These are phyloP conservation scores for Pemphredon lugubris DNA, from an alignment of 2,888 invertebrate genomes.

Conservation along the genomic window DNA sequence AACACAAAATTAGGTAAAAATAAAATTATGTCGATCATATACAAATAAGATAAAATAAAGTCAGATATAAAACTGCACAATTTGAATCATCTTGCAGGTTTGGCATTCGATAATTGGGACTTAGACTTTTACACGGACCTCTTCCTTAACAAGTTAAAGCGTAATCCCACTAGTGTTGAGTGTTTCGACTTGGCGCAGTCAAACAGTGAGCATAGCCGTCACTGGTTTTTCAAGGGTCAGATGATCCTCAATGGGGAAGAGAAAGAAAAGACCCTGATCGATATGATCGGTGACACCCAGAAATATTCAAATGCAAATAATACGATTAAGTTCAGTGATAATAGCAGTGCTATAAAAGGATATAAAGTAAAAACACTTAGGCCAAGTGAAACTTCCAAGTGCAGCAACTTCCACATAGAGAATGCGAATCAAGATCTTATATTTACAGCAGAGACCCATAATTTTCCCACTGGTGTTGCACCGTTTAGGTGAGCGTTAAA, in stretches of 20 bases:
- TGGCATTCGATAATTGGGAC: conserved; percentile 97
- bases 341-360: conserved; percentile 96
- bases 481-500: conserved; percentile 87
- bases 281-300: conserved; percentile 96
- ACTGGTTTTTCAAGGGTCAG: conserved; percentile 98
- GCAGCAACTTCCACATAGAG: conserved; percentile 83
- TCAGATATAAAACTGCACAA: background rate
- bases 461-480: conserved; percentile 98
- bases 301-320: conserved; percentile 93
- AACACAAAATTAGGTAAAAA: conserved; percentile 89
- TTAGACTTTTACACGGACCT: conserved; percentile 94
- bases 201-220: conserved; percentile 98
- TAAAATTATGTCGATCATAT: no score
- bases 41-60: no score
- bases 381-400: conserved; percentile 86
- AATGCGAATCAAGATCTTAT: conserved; percentile 91
- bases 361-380: conserved; percentile 87
- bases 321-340: conserved; percentile 98
- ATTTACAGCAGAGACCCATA: conserved; percentile 99
- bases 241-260: conserved; percentile 92
- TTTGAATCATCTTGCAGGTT: conserved; percentile 82
- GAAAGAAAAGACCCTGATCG: conserved; percentile 91
- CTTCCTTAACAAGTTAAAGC: conserved; percentile 90
- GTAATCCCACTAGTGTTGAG: conserved; percentile 98
- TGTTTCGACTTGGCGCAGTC: conserved; percentile 99